phyloP scores from a whole-genome alignment of 64 coral and sea anemone genomes.

The Pachyseris speciosa region DNA sequence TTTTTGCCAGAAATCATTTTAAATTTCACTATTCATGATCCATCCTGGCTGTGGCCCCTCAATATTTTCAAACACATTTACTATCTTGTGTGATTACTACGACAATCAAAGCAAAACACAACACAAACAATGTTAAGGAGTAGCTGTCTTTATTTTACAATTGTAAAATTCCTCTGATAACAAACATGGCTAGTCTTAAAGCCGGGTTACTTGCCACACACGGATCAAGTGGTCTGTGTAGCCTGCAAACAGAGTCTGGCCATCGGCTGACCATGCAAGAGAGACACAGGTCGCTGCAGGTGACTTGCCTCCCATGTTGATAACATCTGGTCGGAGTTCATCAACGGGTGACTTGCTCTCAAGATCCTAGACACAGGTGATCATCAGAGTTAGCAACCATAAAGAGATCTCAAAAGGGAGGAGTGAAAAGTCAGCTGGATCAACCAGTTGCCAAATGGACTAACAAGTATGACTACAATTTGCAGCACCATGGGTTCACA shows the following conservation, averaged over 20 bases:
- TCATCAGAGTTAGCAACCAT: background rate
- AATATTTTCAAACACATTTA: no score
- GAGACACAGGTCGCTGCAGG: conserved; percentile 79
- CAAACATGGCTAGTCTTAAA: conserved; percentile 10
- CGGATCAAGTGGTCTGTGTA: conserved; percentile 98
- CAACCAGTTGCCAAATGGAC: no score
- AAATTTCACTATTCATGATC: no score
- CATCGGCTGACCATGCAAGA: conserved; percentile 97
- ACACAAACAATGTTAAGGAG: background rate
- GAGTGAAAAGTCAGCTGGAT: no score
- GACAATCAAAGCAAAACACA: background rate
- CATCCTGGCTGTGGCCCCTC: no score
- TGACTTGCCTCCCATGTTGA: conserved; percentile 90
- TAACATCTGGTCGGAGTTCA: conserved; percentile 88
- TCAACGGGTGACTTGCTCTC: conserved; percentile 93
- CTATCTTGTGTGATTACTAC: no score
- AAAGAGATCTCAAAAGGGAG: background rate
- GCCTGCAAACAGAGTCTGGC: conserved; percentile 96
- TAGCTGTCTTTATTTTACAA: conserved; percentile 36
- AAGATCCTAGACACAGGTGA: conserved; percentile 72
- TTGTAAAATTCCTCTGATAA: conserved; percentile 28
- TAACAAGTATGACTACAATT: no score
- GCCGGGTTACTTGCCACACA: conserved; percentile 96
- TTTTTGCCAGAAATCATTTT: no score
- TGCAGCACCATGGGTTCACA: no score